phyloP scores from a whole-genome alignment of 2,113 vertebrate genomes.

The Rhabdornis inornatus region DNA sequence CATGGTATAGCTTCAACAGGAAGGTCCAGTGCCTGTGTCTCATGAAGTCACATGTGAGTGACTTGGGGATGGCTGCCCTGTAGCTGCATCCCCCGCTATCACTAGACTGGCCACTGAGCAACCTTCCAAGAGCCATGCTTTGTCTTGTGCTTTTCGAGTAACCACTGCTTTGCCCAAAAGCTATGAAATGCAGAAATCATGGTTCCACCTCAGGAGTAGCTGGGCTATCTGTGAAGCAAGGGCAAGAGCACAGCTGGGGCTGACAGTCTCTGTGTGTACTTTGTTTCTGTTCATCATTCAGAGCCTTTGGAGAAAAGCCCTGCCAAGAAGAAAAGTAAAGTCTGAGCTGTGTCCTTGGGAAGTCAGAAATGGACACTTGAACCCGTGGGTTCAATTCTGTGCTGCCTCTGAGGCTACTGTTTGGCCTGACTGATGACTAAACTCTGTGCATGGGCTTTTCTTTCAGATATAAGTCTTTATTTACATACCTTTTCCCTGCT shows the following conservation, averaged over 20 bases:
- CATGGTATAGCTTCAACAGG: background rate
- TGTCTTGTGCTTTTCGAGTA: background rate
- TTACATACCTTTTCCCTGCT: background rate
- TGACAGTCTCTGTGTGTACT: background rate
- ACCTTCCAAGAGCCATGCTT: background rate
- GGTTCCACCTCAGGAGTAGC: background rate
- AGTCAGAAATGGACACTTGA: background rate
- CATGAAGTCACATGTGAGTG: fast-evolving
- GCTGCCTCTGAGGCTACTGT: background rate
- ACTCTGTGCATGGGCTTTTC: background rate
- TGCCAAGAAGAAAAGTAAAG: background rate
- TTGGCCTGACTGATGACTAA: background rate
- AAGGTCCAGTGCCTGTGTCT: background rate
- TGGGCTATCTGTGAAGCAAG: background rate
- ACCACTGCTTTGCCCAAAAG: background rate
- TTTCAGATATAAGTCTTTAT: background rate
- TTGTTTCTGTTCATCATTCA: background rate
- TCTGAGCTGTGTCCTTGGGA: background rate
- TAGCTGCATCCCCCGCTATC: background rate
- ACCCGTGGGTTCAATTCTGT: background rate
- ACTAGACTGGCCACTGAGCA: background rate
- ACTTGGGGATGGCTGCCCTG: background rate
- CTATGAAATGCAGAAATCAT: background rate
- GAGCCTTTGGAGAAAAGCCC: background rate
- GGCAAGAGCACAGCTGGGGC: background rate